Conservation (phyloP, 2,888 invertebrate genomes). For the Macrostomum cliftonense region DNA sequence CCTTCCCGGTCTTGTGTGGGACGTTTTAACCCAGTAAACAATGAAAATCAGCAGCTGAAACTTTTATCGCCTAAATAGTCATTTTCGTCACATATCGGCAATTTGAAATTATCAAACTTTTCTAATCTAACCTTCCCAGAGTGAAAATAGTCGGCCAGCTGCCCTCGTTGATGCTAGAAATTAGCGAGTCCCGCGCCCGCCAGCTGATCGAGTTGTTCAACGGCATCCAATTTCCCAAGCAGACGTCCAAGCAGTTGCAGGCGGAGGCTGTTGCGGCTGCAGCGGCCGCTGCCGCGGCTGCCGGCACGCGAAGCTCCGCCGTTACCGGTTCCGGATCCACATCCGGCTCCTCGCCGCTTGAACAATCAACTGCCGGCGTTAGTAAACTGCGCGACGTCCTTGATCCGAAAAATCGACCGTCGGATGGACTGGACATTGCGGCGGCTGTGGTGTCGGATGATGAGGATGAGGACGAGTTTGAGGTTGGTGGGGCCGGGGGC, state of each 20-base stretch:
- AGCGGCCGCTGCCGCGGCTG: constrained; percentile 4
- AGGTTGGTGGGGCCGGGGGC: constrained; percentile 1
- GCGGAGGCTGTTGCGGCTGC: constrained; percentile 22
- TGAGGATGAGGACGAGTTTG: constrained; percentile 21
- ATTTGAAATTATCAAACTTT: too few relatives aligned
- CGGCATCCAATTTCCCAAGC: constrained; percentile 41
- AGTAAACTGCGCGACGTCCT: not conserved
- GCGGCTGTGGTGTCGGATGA: constrained; percentile 28
- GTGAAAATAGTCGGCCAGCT: constrained; percentile 50
- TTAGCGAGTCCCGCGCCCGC: constrained; percentile 41
- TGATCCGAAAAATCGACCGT: not conserved
- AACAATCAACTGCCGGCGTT: constrained; percentile 1
- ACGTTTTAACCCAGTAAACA: too few relatives aligned
- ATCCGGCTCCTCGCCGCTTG: constrained; percentile 4
- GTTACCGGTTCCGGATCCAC: not conserved
- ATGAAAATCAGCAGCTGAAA: too few relatives aligned
- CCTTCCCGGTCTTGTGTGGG: too few relatives aligned
- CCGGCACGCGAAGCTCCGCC: too few relatives aligned
- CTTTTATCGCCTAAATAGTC: too few relatives aligned
- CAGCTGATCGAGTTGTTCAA: constrained; percentile 39
- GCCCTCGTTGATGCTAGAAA: constrained; percentile 39
- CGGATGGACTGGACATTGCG: constrained; percentile 16
- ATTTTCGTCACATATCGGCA: too few relatives aligned
- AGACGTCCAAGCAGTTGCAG: constrained; percentile 5
- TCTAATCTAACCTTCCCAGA: constrained; percentile 20